Percentiles rank a stretch among this genome's conserved stretches.
phyloP scores from a whole-genome alignment of 2,113 vertebrate genomes.

The Ptilorrhoa leucosticta region DNA sequence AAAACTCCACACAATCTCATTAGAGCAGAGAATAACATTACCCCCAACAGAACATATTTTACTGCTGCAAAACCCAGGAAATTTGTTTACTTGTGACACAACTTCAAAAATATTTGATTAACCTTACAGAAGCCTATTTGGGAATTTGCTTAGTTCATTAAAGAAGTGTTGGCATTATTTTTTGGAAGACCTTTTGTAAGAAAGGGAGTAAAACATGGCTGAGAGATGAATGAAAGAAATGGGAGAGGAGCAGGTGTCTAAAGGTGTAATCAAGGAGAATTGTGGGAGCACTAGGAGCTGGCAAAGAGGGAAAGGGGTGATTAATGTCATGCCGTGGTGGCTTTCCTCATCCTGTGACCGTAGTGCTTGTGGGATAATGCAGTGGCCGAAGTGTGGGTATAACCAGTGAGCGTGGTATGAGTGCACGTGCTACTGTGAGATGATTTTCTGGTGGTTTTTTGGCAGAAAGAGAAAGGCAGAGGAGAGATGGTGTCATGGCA shows the following conservation, averaged over 20 bases:
- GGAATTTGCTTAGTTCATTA: neutral
- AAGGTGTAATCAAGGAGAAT: neutral
- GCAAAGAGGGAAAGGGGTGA: neutral
- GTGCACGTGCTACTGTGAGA: rapidly evolving
- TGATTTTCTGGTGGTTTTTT: neutral
- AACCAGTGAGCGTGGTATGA: rapidly evolving
- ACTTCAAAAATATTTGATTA: neutral
- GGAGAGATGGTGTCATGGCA: rapidly evolving
- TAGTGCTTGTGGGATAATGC: rapidly evolving
- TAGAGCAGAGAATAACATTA: neutral
- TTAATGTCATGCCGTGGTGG: rapidly evolving
- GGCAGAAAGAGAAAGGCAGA: neutral
- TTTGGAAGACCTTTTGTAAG: neutral
- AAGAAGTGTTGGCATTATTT: neutral
- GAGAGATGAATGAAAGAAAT: neutral
- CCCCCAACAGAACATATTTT: neutral
- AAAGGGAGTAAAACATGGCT: neutral
- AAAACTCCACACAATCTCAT: neutral
- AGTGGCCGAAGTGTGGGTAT: rapidly evolving
- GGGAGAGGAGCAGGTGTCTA: neutral
- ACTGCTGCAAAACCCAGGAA: neutral
- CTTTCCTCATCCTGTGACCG: neutral
- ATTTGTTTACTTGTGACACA: neutral
- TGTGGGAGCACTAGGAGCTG: too few relatives aligned
- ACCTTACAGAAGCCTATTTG: neutral